Conservation (phyloP, 23 tunicate species). For the Aplidium turbinatum region DNA sequence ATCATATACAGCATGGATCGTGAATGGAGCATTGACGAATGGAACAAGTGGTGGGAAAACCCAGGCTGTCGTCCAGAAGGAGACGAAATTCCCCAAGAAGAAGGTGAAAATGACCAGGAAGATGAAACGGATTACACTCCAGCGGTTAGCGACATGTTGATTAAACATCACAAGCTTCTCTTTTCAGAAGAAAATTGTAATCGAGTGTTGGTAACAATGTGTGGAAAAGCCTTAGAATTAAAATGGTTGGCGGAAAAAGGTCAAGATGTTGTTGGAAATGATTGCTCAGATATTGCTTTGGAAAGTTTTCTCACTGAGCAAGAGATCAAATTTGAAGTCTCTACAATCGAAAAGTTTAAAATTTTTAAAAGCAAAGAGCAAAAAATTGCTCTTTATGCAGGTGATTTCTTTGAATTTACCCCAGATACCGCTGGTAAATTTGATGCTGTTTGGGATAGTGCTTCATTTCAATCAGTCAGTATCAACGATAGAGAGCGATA, state of each 20-base stretch:
- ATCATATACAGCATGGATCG: no score
- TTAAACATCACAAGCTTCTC: conserved; percentile 31
- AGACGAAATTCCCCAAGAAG: conserved; percentile 7
- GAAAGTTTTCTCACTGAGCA: conserved; percentile 55
- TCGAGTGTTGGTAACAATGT: conserved; percentile 59
- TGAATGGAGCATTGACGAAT: conserved; percentile 52
- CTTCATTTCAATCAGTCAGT: conserved; percentile 43
- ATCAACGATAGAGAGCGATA: conserved; percentile 37
- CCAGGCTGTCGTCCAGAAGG: conserved; percentile 29
- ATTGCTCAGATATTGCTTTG: conserved; percentile 69
- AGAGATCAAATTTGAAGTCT: conserved; percentile 39
- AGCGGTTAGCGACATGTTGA: conserved; percentile 47
- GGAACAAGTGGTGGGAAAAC: conserved; percentile 73
- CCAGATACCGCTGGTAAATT: conserved; percentile 34
- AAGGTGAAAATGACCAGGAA: neutral
- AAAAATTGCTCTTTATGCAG: conserved; percentile 45
- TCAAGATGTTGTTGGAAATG: conserved; percentile 54
- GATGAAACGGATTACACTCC: conserved; percentile 36
- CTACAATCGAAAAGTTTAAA: conserved; percentile 7
- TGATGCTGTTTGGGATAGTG: conserved; percentile 77
- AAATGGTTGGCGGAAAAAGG: conserved; percentile 70
- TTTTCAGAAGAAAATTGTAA: conserved; percentile 4
- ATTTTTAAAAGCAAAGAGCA: conserved; percentile 36
- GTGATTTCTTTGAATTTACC: conserved; percentile 58
- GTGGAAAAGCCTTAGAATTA: conserved; percentile 77